Base-by-base conservation (phyloP, 1,140 invertebrate genomes). In the Vanessa tameamea region DNA sequence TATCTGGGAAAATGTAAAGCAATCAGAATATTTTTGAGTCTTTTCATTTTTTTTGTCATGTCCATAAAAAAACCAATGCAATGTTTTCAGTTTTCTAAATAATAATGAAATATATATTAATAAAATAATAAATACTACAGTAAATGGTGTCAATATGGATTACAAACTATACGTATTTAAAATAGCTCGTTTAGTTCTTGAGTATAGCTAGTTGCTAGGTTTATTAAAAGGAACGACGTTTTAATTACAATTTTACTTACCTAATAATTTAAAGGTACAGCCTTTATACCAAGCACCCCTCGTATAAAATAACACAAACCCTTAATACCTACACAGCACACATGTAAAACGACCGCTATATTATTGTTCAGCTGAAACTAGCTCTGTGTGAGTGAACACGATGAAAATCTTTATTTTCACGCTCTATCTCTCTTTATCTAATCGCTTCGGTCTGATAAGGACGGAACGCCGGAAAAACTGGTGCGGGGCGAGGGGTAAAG, bases 401-500 rank as follows among this genome's bases (percentile, higher is more conserved):
- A 91, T 92, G 91, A 92, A 92, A 92, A 92, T 92, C 91, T 92
- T 92, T 92, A 92, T 92, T 92, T 92, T 92, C 89, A 92, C 88
- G 89, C 91, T 91, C 88, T 92, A 92, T 92, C 91, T 92, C 87
- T 92, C 91, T 89, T 92, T 92, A 92, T 92, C 91, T 92, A 92
- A 92, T 92, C 89, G 88, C 86, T 73, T 73, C 82, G 84, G 90
- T 88, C 90, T 88, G 90, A 92, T 92, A 92, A 92, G 89, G 90
- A 92, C 90, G 87, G 89, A 91, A 84, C 85, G 85, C 88, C 89
- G 89, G 91, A 91, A 92, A 92, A 92, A 92, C 90, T 89, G 90
- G 86, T 76, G 90, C 87, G 90, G 90, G 85, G 87, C 77, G 89
- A 83, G 90, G 89, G 87, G 90, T 90, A 89, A 91, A 92, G 90